Evolutionary conservation across 2,888 invertebrate genomes (phyloP), one percentile per base, ranked within the genome.

Genomic region (Eucriotettix oculatus): DNA sequence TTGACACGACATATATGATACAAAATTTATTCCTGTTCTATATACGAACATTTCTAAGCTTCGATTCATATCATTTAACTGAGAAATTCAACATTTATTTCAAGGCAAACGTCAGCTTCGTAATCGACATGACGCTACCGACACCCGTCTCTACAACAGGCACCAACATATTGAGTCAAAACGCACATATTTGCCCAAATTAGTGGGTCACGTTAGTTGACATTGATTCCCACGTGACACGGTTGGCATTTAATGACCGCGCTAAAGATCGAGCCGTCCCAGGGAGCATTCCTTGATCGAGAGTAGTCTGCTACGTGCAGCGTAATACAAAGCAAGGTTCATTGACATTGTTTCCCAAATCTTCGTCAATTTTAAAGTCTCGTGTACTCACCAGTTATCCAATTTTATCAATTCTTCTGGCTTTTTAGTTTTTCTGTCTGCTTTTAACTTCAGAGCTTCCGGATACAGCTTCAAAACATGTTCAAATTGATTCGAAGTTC

Each of bases 371-470:
- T 16, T 55, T 56, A 41, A 43, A 42, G 16, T 58, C 57, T 43
- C 62, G 55, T 61, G 71, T 72, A 85, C 89, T 90, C 79, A 91
- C 94, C 94, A 94, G 75, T 90, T 87, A 79, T 94, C 94, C 79
- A 94, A 80, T 78, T 93, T 92, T 76, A 94, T 86, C 72, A 93
- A 83, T 77, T 94, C 94, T 75, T 93, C 93, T 61, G 93, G 90
- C 78, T 89, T 94, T 81, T 93, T 93, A 74, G 84, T 86, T 75
- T 88, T 90, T 75, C 83, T 84, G 75, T 92, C 89, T 65, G 94
- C 92, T 79, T 93, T 94, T 69, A 93, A 77, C 78, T 86, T 85
- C 68, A 94, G 80, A 68, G 91, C 93, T 80, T 92, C 86, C 70
- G 92, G 91, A 78, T 94, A 94, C 71, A 93, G 80, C 79, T 88